Conservation (phyloP, 37 sponge, comb jelly and placozoan genomes). For the Haliclona indistincta region DNA sequence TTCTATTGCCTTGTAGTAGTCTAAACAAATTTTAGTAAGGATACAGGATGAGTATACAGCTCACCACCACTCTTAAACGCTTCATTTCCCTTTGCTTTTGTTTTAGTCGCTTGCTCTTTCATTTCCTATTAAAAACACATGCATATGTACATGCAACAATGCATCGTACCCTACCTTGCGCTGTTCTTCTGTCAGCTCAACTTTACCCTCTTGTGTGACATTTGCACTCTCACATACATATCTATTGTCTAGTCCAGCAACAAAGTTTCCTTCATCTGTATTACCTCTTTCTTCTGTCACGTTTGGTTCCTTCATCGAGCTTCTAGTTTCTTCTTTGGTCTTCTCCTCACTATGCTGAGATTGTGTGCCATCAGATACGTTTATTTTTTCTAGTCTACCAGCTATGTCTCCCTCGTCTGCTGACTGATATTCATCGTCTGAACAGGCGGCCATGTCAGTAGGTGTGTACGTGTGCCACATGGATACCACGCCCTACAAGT, state of each 20-base stretch:
- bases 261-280: slow-evolving; percentile 5
- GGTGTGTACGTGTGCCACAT: too few relatives aligned
- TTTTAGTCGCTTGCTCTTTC: slow-evolving; percentile 41
- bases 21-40: slow-evolving; percentile 18
- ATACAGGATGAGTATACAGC: neutral
- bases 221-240: slow-evolving; percentile 40
- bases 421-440: slow-evolving; percentile 33
- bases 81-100: slow-evolving; percentile 69
- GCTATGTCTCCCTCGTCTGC: slow-evolving; percentile 26
- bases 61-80: slow-evolving; percentile 68
- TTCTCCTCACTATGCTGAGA: neutral
- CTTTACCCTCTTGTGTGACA: slow-evolving; percentile 18
- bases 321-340: neutral
- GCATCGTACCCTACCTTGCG: slow-evolving; percentile 28
- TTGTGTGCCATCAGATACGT: neutral
- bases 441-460: neutral
- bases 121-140: slow-evolving; percentile 27
- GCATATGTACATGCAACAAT: neutral
- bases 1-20: slow-evolving; percentile 57
- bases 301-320: neutral
- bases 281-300: neutral
- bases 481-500: too few relatives aligned
- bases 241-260: slow-evolving; percentile 45
- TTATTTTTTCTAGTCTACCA: neutral
- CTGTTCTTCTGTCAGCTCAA: slow-evolving; percentile 72